Evolutionary conservation across 2,888 invertebrate species (phyloP), one percentile per base, ranked within the genome.

Genomic region (Dione juno): DNA sequence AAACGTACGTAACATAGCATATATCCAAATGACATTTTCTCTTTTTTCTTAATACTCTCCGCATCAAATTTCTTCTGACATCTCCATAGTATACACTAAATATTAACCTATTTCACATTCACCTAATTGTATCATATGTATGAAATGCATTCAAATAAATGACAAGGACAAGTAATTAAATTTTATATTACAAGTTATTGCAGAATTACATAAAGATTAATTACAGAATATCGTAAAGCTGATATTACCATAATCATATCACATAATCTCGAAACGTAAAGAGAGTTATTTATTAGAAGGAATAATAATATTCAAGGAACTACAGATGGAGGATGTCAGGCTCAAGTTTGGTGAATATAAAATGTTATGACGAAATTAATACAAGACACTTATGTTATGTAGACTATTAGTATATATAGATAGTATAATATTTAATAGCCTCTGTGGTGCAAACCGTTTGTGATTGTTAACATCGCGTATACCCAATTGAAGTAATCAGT

Each of bases 261-360:
- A 21, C 3, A 11, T 45, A 61, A 61, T 10, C 45, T 28, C 10
- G 28, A 45, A 16, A 28, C 28, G 28, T 61, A 61, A 21, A 9
- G n/a, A n/a, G 21, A 28, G 7, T 21, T 6, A 6, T 16, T 45
- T 45, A 45, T 1, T 43, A 43, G 10, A 45, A 28, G 2, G 28
- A 45, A 9, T 43, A 43, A 41, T 28, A 61, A 45, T 28, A n/a
- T 45, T 45, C 28, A 61, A 61, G 45, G 61, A 16, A 45, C n/a
- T 16, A 3, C 45, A 45, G n/a, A 28, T 59, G 14, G 21, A 41
- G 43, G 59, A 43, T 43, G 14, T 59, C 21, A 59, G 21, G 14
- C 19, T 43, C 43, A n/a, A 10, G 43, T 59, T 43, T 59, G 37
- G 57, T 16, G 37, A 40, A 37, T 37, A 6, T 57, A n/a, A 57